Evolutionary conservation across 2,888 invertebrate genomes (phyloP), one percentile per base, ranked within the genome.

Genomic region (Eristalis intricaria): DNA sequence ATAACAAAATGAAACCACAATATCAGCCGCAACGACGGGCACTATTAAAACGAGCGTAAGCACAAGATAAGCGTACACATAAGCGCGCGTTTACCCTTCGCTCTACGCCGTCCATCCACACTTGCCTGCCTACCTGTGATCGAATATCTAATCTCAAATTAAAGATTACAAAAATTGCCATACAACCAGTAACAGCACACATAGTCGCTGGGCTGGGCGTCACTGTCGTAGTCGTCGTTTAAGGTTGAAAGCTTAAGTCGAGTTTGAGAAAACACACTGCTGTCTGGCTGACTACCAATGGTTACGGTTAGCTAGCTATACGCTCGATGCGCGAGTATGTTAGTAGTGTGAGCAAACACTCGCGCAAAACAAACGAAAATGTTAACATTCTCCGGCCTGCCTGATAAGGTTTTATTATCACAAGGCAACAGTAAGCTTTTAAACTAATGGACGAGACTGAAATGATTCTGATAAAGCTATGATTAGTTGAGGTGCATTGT

Each of bases 91-190:
- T 90, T 90, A 65, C 84, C 84, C 88, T 58, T 63, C 56, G 22
- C 68, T 13, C 40, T 63, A 76, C 22, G 71, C 56, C 60, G 60
- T 38, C 71, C 23, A 69, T 71, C 40, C 70, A 58, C 43, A 29
- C 61, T 35, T 29, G 32, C 32, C 32, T 13, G 32, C 58, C 77
- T 83, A 83, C 87, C 87, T 87, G 84, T 84, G 87, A 87, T 87
- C 79, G 84, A 89, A 91, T 92, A 92, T 92, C 92, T 92, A 91
- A 92, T 92, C 92, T 91, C 82, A 88, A 91, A 90, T 90, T 90
- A 89, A 89, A 91, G 91, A 92, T 92, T 92, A 92, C 90, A 86
- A 87, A 69, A 81, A 66, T 77, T 63, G 78, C 73, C 70, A 71
- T 77, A 75, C 74, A 43, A 43, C 23, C 68, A 73, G 35, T n/a